Percentiles rank a stretch among this genome's conserved stretches.
phyloP scores from a whole-genome alignment of 2,113 vertebrate species.

The Cynoglossus semilaevis region DNA sequence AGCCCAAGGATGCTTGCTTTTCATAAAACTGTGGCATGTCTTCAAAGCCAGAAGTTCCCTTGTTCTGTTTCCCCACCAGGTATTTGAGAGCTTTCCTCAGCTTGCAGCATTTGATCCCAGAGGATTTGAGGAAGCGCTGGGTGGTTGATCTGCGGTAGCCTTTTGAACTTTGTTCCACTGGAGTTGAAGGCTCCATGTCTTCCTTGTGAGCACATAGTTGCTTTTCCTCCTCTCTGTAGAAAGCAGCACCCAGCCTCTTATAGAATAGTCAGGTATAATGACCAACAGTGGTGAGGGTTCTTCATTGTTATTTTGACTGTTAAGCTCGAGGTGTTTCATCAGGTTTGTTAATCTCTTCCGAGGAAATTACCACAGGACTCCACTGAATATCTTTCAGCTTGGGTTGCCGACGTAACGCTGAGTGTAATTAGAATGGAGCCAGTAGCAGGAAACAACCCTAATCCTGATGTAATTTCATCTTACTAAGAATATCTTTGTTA shows the following conservation, averaged over 20 bases:
- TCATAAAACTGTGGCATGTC: neutral
- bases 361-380: neutral
- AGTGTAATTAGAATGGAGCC: neutral
- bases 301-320: neutral
- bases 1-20: neutral
- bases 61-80: neutral
- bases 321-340: neutral
- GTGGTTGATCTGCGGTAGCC: neutral
- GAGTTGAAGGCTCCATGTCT: neutral
- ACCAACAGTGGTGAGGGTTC: neutral
- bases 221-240: neutral
- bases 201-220: neutral
- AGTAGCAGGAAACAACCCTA: neutral
- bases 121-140: neutral
- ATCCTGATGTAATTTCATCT: neutral
- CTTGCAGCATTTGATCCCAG: slow-evolving; percentile 3
- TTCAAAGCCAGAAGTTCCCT: neutral
- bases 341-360: neutral
- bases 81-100: neutral
- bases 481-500: neutral
- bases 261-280: neutral
- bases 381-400: neutral
- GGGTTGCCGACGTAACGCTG: neutral
- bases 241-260: neutral
- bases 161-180: neutral